Percentiles rank a stretch among this genome's conserved stretches.
These are phyloP conservation scores for Peromyscus maniculatus DNA, from an alignment of 2,113 vertebrate genomes.

Conservation along the genomic window DNA sequence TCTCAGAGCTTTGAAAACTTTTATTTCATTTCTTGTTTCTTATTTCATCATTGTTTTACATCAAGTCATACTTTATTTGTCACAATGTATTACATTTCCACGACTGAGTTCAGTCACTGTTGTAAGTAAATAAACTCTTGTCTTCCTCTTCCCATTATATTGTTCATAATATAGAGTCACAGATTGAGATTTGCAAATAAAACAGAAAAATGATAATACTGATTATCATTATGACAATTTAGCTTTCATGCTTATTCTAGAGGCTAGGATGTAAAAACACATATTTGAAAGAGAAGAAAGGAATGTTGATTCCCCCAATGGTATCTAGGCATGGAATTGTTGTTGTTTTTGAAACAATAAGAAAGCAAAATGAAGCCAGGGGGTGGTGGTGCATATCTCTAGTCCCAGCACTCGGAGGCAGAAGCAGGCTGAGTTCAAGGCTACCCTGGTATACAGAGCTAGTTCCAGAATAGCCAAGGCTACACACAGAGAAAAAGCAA, in stretches of 20 bases:
- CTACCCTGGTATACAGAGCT: not conserved
- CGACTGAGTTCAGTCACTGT: not conserved
- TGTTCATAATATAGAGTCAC: not conserved
- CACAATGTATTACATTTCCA: not conserved
- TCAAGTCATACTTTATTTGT: too few relatives aligned
- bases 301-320: not conserved
- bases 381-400: not conserved
- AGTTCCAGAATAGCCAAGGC: not conserved
- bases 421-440: not conserved
- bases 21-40: not conserved
- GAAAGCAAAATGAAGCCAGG: not conserved
- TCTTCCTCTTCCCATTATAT: not conserved
- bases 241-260: not conserved
- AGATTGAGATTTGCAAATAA: not conserved
- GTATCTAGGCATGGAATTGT: not conserved
- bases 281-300: slow-evolving; percentile 37
- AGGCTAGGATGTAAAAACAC: accelerated
- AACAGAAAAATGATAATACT: not conserved
- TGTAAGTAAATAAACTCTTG: not conserved
- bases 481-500: not conserved
- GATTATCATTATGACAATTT: not conserved
- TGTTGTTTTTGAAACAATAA: not conserved
- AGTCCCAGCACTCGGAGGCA: not conserved
- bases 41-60: not conserved
- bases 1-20: not conserved